Percentiles rank a stretch among this genome's conserved stretches.
Conservation (phyloP, 2,797 vertebrate genomes). For the Synanceia verrucosa region DNA sequence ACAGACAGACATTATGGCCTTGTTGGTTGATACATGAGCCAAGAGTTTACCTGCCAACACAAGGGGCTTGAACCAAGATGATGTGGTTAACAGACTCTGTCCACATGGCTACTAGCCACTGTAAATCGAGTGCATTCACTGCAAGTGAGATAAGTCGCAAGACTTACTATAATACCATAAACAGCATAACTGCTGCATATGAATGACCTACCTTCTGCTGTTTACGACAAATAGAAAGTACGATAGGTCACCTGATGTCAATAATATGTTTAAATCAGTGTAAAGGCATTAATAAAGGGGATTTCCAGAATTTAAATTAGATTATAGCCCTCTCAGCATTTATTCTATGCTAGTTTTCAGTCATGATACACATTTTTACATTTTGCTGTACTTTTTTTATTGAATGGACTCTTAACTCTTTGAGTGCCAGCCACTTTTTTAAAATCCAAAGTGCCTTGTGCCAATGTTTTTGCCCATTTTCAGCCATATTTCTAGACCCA, state of each 20-base stretch:
- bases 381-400: neutral
- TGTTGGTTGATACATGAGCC: slow-evolving; percentile 22
- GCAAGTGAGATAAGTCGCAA: slow-evolving; percentile 13
- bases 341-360: slow-evolving; percentile 7
- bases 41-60: slow-evolving; percentile 31
- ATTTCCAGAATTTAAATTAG: slow-evolving; percentile 32
- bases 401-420: slow-evolving; percentile 24
- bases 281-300: slow-evolving; percentile 8
- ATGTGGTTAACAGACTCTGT: slow-evolving; percentile 41
- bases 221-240: slow-evolving; percentile 10
- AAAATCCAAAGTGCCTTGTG: no score
- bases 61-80: slow-evolving; percentile 30
- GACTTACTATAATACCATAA: slow-evolving; percentile 1
- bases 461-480: no score
- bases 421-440: no score
- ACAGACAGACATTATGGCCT: slow-evolving; percentile 17
- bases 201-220: neutral
- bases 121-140: slow-evolving; percentile 27
- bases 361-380: slow-evolving; percentile 11
- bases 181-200: neutral
- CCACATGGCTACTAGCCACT: slow-evolving; percentile 26
- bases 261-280: slow-evolving; percentile 27
- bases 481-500: no score
- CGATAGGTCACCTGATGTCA: neutral
- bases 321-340: neutral